These are phyloP conservation scores for Vulpes vulpes DNA, from an alignment of 2,113 vertebrate species.

Conservation along the genomic window DNA sequence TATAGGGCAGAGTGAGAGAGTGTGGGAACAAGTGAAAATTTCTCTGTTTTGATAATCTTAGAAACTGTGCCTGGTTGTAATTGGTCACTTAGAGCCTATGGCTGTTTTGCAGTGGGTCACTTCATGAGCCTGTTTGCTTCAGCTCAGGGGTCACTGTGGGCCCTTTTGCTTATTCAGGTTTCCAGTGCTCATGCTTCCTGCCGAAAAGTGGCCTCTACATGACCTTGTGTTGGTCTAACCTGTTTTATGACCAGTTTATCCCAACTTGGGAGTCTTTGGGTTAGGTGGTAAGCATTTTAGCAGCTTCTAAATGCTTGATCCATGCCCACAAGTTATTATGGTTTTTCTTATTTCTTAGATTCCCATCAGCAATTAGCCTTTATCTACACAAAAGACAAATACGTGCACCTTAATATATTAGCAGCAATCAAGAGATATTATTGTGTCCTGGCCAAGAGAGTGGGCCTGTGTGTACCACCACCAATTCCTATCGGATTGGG, in stretches of 20 bases:
- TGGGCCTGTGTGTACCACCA: neutral
- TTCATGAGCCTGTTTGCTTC: neutral
- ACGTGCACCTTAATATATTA: neutral
- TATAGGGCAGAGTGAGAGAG: neutral
- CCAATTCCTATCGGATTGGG: neutral
- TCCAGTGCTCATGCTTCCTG: neutral
- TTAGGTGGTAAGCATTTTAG: neutral
- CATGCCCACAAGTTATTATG: neutral
- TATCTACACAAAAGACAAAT: neutral
- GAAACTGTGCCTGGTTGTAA: neutral
- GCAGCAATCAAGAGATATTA: neutral
- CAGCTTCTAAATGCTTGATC: neutral
- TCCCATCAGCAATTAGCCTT: neutral
- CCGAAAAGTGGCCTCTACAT: neutral
- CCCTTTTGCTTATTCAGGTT: neutral
- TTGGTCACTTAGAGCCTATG: neutral
- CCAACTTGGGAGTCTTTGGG: neutral
- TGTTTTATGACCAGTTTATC: neutral
- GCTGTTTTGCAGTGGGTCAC: neutral
- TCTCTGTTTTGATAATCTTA: neutral
- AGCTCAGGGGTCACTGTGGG: neutral
- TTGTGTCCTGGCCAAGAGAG: neutral
- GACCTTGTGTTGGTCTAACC: neutral
- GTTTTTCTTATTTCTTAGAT: neutral
- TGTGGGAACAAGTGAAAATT: neutral